Evolutionary conservation across 2,797 vertebrate species (phyloP).

Genomic region (Argentina silus): DNA sequence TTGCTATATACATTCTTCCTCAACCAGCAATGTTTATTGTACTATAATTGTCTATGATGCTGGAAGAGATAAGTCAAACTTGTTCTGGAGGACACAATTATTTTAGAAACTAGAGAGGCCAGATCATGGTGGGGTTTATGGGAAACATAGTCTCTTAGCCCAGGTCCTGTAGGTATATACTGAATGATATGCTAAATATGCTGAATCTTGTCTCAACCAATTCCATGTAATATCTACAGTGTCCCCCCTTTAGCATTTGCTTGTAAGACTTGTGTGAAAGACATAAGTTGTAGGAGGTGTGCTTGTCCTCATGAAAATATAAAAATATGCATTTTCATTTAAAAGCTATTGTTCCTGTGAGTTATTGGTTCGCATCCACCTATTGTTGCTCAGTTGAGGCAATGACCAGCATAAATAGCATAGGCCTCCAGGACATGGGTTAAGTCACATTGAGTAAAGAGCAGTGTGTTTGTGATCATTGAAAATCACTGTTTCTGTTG

Average conservation of each 20-base stretch:
- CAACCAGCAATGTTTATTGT: slow-evolving; percentile 15
- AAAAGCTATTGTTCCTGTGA: slow-evolving; percentile 66
- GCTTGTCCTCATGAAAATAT: slow-evolving; percentile 76
- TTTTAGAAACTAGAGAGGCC: slow-evolving; percentile 16
- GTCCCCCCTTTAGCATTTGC: slow-evolving; percentile 45
- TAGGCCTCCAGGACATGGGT: slow-evolving; percentile 52
- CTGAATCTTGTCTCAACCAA: slow-evolving; percentile 30
- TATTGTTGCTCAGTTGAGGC: slow-evolving; percentile 52
- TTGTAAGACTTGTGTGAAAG: slow-evolving; percentile 45
- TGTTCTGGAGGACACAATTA: slow-evolving; percentile 40
- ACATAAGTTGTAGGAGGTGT: slow-evolving; percentile 22
- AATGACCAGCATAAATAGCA: slow-evolving; percentile 66
- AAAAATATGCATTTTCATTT: slow-evolving; percentile 81
- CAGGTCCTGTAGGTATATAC: slow-evolving; percentile 42
- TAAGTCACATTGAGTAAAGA: slow-evolving; percentile 53
- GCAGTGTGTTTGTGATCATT: slow-evolving; percentile 43
- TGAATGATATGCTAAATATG: slow-evolving; percentile 59
- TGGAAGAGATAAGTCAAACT: slow-evolving; percentile 24
- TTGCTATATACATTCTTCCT: slow-evolving; percentile 36
- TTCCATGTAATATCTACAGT: slow-evolving; percentile 14
- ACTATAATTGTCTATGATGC: neutral
- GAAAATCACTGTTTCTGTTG: slow-evolving; percentile 34
- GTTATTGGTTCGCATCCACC: slow-evolving; percentile 59
- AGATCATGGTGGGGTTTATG: slow-evolving; percentile 22
- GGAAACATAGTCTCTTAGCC: slow-evolving; percentile 49